Evolutionary conservation across 64 coral and sea anemone species (phyloP).

Genomic region (Cladopsammia gracilis): DNA sequence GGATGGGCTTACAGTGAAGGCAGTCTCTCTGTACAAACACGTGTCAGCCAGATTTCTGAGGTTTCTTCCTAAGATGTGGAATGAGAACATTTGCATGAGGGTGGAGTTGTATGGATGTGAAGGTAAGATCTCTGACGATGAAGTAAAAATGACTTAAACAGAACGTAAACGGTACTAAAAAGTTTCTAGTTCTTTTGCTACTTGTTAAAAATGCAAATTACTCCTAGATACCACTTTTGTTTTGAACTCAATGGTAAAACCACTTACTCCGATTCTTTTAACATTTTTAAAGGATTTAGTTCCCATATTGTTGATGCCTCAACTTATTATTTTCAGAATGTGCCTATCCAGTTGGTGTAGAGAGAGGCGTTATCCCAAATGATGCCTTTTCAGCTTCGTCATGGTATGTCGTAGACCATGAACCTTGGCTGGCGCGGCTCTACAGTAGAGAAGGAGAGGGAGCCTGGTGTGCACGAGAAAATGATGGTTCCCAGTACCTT

Average conservation of each 20-base stretch:
- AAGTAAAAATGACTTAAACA: background rate
- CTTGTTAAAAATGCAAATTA: too few species aligned
- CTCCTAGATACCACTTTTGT: too few species aligned
- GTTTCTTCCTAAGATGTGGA: conserved; percentile 23
- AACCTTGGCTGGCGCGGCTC: conserved; percentile 81
- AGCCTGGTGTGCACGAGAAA: conserved; percentile 77
- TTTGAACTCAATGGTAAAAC: too few species aligned
- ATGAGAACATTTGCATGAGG: conserved; percentile 43
- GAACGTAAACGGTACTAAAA: too few species aligned
- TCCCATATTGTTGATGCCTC: too few species aligned
- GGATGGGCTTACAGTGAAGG: conserved; percentile 21
- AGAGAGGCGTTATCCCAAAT: conserved; percentile 44
- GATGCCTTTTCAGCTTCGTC: conserved; percentile 66
- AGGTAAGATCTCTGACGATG: conserved; percentile 1
- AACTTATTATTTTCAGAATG: conserved; percentile 60
- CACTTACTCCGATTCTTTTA: too few species aligned
- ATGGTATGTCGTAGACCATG: conserved; percentile 67
- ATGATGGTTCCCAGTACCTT: conserved; percentile 75
- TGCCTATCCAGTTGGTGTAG: conserved; percentile 57
- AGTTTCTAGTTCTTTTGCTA: too few species aligned
- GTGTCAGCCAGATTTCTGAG: conserved; percentile 28
- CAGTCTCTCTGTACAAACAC: conserved; percentile 17
- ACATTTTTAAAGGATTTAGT: too few species aligned
- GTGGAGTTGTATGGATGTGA: conserved; percentile 76
- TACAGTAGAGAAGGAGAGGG: conserved; percentile 74